Evolutionary conservation across 2,113 vertebrate species (phyloP).

Genomic region (Mobula hypostoma): DNA sequence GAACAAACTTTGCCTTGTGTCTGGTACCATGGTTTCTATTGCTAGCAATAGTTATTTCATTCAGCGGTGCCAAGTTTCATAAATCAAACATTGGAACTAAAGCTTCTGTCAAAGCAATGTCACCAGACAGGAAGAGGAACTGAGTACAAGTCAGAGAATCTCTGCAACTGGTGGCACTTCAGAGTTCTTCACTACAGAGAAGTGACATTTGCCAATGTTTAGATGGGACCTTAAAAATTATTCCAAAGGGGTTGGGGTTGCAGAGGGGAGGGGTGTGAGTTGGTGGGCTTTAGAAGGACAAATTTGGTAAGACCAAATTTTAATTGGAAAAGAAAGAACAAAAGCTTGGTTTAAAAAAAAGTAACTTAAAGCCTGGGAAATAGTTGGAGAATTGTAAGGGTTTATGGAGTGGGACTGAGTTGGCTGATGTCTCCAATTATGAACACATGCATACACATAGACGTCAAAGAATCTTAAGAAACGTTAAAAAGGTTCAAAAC

Average conservation of each 20-base stretch:
- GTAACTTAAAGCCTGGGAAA: neutral
- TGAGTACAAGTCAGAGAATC: neutral
- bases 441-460: neutral
- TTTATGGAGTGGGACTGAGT: neutral
- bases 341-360: neutral
- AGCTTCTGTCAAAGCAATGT: neutral
- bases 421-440: neutral
- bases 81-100: neutral
- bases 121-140: neutral
- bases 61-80: slow-evolving; percentile 3
- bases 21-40: slow-evolving; percentile 11
- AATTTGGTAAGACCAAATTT: neutral
- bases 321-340: neutral
- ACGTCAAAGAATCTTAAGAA: neutral
- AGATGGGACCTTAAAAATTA: neutral
- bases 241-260: neutral
- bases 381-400: neutral
- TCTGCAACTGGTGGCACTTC: neutral
- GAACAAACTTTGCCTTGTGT: slow-evolving; percentile 7
- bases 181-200: neutral
- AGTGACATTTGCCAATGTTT: neutral
- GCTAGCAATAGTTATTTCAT: neutral
- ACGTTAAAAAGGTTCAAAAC: neutral
- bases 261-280: too few relatives aligned
- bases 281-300: neutral